Percentiles rank a stretch among this genome's conserved stretches.
phyloP scores from a whole-genome alignment of 1,140 invertebrate species.

The Drosophila saltans region DNA sequence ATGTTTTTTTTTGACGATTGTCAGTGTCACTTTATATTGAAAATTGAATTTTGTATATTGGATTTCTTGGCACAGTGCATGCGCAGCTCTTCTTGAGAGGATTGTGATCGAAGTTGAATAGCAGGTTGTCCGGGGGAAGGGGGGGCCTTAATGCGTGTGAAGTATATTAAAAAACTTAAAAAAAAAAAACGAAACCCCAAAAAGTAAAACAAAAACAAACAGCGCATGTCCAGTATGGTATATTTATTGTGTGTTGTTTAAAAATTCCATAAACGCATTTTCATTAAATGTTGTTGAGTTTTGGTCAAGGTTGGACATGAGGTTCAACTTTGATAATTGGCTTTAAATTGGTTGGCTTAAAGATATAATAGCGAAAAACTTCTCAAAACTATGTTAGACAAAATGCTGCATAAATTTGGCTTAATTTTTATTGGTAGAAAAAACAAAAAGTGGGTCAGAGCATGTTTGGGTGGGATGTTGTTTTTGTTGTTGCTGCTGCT shows the following conservation, averaged over 20 bases:
- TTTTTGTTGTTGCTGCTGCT: too few species aligned
- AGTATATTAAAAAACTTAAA: constrained; percentile 31
- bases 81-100: background rate
- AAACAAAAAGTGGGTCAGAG: background rate
- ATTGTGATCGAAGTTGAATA: background rate
- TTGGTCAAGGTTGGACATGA: constrained; percentile 59
- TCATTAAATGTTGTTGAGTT: constrained; percentile 62
- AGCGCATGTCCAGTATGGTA: constrained; percentile 34
- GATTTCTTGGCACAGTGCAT: constrained; percentile 6
- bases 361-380: constrained; percentile 20
- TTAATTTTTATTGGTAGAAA: too few species aligned
- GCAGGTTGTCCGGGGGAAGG: too few species aligned
- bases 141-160: constrained; percentile 21
- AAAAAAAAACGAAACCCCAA: constrained; percentile 20
- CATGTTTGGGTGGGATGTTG: constrained; percentile 27
- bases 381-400: constrained; percentile 12
- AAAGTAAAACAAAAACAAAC: constrained; percentile 42
- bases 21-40: constrained; percentile 2
- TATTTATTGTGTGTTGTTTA: constrained; percentile 35
- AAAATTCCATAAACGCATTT: constrained; percentile 67
- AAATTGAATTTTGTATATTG: background rate
- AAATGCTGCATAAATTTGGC: constrained; percentile 11
- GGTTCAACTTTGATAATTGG: constrained; percentile 53
- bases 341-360: constrained; percentile 46
- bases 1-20: background rate